Evolutionary conservation across 2,888 invertebrate genomes (phyloP).

Genomic region (Brachynemurus nebulosus): DNA sequence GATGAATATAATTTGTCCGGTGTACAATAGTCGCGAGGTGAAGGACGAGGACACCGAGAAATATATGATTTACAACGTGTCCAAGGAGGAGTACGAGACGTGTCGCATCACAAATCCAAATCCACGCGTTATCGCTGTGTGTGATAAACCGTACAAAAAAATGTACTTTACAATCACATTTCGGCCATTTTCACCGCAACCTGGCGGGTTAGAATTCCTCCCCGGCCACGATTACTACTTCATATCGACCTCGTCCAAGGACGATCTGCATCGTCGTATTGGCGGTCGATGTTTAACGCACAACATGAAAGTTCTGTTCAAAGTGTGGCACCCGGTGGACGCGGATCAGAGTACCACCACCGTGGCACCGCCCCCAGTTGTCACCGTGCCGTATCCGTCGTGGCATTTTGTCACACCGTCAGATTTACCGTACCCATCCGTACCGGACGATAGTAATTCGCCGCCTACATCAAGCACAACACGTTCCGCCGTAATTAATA

Average conservation of each 20-base stretch:
- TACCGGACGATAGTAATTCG: slow-evolving; percentile 33
- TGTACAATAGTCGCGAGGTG: slow-evolving; percentile 38
- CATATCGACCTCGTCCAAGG: slow-evolving; percentile 80
- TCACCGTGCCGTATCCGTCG: slow-evolving; percentile 24
- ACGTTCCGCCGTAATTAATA: slow-evolving; percentile 35
- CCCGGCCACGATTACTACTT: slow-evolving; percentile 93
- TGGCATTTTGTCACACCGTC: slow-evolving; percentile 31
- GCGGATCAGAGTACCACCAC: slow-evolving; percentile 27
- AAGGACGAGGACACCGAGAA: slow-evolving; percentile 82
- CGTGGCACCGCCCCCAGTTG: slow-evolving; percentile 23
- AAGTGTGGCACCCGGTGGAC: slow-evolving; percentile 72
- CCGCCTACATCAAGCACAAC: slow-evolving; percentile 30
- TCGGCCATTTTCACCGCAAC: slow-evolving; percentile 90
- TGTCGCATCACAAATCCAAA: slow-evolving; percentile 90
- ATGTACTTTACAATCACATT: slow-evolving; percentile 96
- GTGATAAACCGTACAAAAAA: slow-evolving; percentile 86
- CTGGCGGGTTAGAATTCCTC: slow-evolving; percentile 85
- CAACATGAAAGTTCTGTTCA: slow-evolving; percentile 93
- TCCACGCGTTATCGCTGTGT: slow-evolving; percentile 87
- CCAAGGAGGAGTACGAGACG: slow-evolving; percentile 92
- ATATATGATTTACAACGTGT: slow-evolving; percentile 93
- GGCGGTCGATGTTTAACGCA: slow-evolving; percentile 84
- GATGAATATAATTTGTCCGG: slow-evolving; percentile 90
- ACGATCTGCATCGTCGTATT: slow-evolving; percentile 80
- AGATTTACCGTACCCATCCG: slow-evolving; percentile 30